Evolutionary conservation across 1,140 invertebrate species (phyloP).

Genomic region (Orchesella cincta): DNA sequence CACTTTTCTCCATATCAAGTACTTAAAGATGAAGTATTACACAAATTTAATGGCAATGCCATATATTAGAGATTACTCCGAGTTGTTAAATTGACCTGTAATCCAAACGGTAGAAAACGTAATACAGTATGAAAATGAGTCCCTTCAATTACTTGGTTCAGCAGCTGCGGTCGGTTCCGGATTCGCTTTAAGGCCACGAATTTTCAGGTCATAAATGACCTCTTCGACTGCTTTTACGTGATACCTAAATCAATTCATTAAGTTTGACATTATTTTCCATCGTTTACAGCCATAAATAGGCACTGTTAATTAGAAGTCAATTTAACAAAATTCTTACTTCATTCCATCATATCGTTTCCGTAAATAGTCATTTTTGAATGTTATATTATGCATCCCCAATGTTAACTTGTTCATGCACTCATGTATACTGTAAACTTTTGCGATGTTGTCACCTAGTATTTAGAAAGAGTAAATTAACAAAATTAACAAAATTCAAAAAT

Average conservation of each 20-base stretch:
- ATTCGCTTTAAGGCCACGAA: not conserved
- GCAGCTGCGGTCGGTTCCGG: too few species aligned
- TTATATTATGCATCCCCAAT: not conserved
- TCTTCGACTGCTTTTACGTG: slow-evolving; percentile 1
- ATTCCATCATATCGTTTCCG: slow-evolving; percentile 4
- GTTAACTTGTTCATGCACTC: not conserved
- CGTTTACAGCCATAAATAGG: not conserved
- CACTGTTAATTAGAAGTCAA: not conserved
- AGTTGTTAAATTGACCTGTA: too few species aligned
- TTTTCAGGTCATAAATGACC: slow-evolving; percentile 17
- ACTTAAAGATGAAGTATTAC: too few species aligned
- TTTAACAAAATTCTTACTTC: not conserved
- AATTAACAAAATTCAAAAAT: not conserved
- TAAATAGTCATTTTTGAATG: slow-evolving; percentile 16
- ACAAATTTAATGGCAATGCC: too few species aligned
- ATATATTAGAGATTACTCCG: too few species aligned
- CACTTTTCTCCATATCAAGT: too few species aligned
- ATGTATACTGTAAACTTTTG: not conserved
- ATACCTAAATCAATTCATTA: slow-evolving; percentile 2
- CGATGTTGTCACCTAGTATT: not conserved
- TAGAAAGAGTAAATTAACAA: not conserved
- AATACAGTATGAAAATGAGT: too few species aligned
- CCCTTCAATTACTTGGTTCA: too few species aligned
- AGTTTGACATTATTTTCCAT: not conserved
- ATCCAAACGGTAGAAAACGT: too few species aligned